These are phyloP conservation scores for Passer domesticus DNA, from an alignment of 2,113 vertebrate species.

Conservation along the genomic window DNA sequence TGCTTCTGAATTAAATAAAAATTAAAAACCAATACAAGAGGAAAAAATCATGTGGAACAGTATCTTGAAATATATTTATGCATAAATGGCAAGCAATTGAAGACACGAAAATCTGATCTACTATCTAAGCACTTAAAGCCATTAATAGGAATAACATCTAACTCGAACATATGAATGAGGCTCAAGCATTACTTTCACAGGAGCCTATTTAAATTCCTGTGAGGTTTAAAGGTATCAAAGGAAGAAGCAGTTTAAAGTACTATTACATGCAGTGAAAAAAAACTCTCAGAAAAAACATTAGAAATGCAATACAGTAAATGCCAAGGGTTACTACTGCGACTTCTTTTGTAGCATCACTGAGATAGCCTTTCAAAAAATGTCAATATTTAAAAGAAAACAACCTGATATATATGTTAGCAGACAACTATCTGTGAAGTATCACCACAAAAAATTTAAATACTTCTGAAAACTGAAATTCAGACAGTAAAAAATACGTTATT, in stretches of 20 bases:
- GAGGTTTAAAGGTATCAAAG: conserved; percentile 67
- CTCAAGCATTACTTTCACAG: conserved; percentile 60
- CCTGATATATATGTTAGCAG: neutral
- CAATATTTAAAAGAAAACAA: neutral
- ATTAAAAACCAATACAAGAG: neutral
- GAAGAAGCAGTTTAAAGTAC: conserved; percentile 59
- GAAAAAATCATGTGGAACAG: conserved; percentile 10
- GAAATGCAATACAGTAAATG: conserved; percentile 63
- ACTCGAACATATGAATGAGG: conserved; percentile 69
- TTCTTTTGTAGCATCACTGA: neutral
- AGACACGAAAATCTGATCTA: conserved; percentile 60
- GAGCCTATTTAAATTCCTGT: conserved; percentile 71
- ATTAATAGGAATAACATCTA: conserved; percentile 76
- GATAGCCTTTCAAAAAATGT: neutral
- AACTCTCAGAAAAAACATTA: conserved; percentile 51
- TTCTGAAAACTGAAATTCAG: neutral
- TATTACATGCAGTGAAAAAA: neutral
- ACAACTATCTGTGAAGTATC: neutral
- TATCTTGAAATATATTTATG: conserved; percentile 66
- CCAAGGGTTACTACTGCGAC: conserved; percentile 3
- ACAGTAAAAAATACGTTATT: neutral
- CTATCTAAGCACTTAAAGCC: conserved; percentile 72
- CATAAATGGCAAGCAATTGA: conserved; percentile 73
- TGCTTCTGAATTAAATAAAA: conserved; percentile 38
- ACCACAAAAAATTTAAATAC: neutral